These are phyloP conservation scores for Sicus ferrugineus DNA, from an alignment of 2,888 invertebrate species.

Conservation along the genomic window DNA sequence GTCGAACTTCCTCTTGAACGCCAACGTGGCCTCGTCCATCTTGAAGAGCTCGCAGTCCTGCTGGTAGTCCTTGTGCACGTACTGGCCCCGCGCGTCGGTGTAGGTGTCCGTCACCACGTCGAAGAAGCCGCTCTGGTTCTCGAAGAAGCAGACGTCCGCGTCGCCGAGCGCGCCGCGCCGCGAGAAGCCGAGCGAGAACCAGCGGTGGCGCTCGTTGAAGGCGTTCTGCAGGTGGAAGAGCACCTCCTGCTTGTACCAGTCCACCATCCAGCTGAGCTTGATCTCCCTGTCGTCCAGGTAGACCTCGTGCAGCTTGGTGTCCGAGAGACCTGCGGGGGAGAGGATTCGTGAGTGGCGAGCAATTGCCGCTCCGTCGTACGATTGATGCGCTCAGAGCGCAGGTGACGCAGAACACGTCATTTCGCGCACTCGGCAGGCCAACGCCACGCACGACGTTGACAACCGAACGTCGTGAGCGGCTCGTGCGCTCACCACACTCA, in stretches of 20 bases:
- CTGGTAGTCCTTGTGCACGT: slow-evolving; percentile 71
- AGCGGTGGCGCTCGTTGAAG: slow-evolving; percentile 66
- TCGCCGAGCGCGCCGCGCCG: slow-evolving; percentile 76
- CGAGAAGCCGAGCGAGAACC: slow-evolving; percentile 90
- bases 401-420: too few relatives aligned
- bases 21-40: slow-evolving; percentile 72
- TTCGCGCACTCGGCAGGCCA: too few relatives aligned
- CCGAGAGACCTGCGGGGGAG: slow-evolving; percentile 55
- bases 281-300: slow-evolving; percentile 62
- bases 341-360: too few relatives aligned
- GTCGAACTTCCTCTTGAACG: slow-evolving; percentile 81
- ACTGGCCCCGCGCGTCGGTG: slow-evolving; percentile 72
- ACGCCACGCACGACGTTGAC: too few relatives aligned
- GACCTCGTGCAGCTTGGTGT: slow-evolving; percentile 62
- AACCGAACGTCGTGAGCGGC: too few relatives aligned
- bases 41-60: slow-evolving; percentile 75
- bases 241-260: slow-evolving; percentile 65
- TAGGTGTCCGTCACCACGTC: slow-evolving; percentile 74
- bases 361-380: too few relatives aligned
- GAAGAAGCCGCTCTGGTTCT: slow-evolving; percentile 68
- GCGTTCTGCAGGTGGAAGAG: slow-evolving; percentile 64
- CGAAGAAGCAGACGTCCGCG: slow-evolving; percentile 84
- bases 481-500: too few relatives aligned
- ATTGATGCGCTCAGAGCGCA: too few relatives aligned
- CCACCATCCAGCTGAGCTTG: slow-evolving; percentile 65